Percentiles rank a stretch among this genome's conserved stretches.
These are phyloP conservation scores for Malurus alboscapulatus DNA, from an alignment of 2,113 vertebrate species.

Conservation along the genomic window DNA sequence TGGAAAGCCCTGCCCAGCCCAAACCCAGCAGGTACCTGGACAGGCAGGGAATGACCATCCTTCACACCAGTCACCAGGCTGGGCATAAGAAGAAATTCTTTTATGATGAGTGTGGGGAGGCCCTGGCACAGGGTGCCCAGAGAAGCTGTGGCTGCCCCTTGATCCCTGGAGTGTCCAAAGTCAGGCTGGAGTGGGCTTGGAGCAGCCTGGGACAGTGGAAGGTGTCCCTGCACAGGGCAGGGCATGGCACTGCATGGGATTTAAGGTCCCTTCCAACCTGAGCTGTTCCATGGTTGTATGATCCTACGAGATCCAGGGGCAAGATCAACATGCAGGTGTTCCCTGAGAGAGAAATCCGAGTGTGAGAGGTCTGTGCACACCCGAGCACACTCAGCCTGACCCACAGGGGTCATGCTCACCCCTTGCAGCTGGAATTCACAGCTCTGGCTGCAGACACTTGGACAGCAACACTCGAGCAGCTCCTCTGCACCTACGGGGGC, in stretches of 20 bases:
- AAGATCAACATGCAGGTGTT: background rate
- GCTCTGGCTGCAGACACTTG: rapidly evolving
- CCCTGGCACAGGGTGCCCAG: background rate
- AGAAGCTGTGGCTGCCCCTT: background rate
- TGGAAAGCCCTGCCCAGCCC: background rate
- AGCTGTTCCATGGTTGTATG: background rate
- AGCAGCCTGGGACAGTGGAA: rapidly evolving
- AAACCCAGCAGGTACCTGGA: rapidly evolving
- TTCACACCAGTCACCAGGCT: background rate
- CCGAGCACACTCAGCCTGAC: background rate
- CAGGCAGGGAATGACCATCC: background rate
- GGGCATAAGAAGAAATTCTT: background rate
- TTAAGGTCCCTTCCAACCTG: background rate
- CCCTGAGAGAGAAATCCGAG: background rate
- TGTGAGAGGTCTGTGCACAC: rapidly evolving
- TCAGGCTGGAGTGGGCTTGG: rapidly evolving
- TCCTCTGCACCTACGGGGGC: background rate
- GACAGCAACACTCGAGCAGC: background rate
- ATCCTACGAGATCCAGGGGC: background rate
- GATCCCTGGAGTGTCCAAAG: background rate
- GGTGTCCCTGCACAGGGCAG: background rate
- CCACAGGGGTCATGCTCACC: rapidly evolving
- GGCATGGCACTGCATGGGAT: rapidly evolving
- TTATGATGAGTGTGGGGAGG: background rate
- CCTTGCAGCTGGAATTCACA: background rate